Evolutionary conservation across 64 coral and sea anemone genomes (phyloP).

Genomic region (Catalaphyllia jardinei): DNA sequence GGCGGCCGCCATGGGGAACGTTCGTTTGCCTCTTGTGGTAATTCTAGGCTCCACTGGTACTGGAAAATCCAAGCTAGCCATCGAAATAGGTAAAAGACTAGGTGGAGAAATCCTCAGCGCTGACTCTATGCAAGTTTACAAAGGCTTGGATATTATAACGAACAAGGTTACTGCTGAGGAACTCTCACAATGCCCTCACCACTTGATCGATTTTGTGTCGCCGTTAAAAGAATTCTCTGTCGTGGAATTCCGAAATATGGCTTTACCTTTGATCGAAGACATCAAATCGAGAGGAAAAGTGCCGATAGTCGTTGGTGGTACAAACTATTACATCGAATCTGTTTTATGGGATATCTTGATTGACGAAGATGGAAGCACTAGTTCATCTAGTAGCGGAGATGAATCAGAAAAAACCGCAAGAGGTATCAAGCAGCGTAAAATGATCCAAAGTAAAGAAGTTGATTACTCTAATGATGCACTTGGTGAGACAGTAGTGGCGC

Average conservation of each 20-base stretch:
- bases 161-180: slow-evolving; percentile 92
- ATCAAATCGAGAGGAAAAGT: slow-evolving; percentile 87
- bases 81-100: slow-evolving; percentile 92
- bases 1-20: slow-evolving; percentile 44
- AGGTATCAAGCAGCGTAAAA: slow-evolving; percentile 62
- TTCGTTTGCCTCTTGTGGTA: slow-evolving; percentile 81
- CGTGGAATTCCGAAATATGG: slow-evolving; percentile 86
- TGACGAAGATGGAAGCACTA: slow-evolving; percentile 9
- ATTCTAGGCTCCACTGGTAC: slow-evolving; percentile 95
- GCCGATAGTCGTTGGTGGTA: slow-evolving; percentile 93
- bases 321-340: slow-evolving; percentile 98
- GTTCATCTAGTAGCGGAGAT: slow-evolving; percentile 12
- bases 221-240: slow-evolving; percentile 90
- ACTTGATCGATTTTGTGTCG: slow-evolving; percentile 83
- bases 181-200: slow-evolving; percentile 63
- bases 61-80: slow-evolving; percentile 98
- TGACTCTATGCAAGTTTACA: slow-evolving; percentile 98
- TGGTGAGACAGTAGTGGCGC: neutral
- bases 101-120: slow-evolving; percentile 96
- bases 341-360: slow-evolving; percentile 91
- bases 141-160: slow-evolving; percentile 90
- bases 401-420: neutral
- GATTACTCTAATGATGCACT: neutral
- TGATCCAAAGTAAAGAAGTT: slow-evolving; percentile 13
- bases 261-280: slow-evolving; percentile 79